phyloP scores from a whole-genome alignment of 2,113 vertebrate genomes.

The Meles meles region DNA sequence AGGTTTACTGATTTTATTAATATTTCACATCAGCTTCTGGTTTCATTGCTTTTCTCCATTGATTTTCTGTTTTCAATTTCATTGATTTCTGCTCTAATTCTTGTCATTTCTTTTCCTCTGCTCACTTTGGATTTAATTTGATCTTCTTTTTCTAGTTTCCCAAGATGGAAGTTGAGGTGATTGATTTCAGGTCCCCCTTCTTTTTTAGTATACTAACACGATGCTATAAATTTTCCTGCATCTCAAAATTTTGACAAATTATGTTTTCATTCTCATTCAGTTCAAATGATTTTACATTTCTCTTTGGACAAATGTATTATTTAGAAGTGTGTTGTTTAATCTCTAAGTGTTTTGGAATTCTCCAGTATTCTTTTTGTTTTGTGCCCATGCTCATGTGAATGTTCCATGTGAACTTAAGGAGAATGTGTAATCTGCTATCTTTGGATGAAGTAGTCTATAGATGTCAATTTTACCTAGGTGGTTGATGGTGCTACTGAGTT shows the following conservation, averaged over 20 bases:
- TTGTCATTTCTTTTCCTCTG: neutral
- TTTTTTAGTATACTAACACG: neutral
- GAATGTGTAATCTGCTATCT: neutral
- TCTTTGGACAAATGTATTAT: neutral
- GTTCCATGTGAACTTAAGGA: neutral
- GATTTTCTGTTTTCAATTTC: neutral
- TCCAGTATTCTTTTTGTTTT: neutral
- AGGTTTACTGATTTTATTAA: neutral
- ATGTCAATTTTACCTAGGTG: neutral
- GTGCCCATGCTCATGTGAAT: neutral
- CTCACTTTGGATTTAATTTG: neutral
- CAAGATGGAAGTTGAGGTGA: neutral
- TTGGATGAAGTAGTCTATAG: neutral
- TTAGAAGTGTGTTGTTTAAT: neutral
- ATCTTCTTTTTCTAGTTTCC: neutral
- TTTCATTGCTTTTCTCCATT: neutral
- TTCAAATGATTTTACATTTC: neutral
- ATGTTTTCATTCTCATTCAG: neutral
- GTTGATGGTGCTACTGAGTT: neutral
- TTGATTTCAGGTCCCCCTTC: neutral
- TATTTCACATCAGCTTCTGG: neutral
- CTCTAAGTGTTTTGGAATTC: neutral
- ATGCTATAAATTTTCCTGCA: neutral
- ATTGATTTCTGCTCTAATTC: neutral
- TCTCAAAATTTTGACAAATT: neutral